Percentiles rank a stretch among this genome's conserved stretches.
phyloP scores from a whole-genome alignment of 2,113 vertebrate species.

The Agapornis roseicollis region DNA sequence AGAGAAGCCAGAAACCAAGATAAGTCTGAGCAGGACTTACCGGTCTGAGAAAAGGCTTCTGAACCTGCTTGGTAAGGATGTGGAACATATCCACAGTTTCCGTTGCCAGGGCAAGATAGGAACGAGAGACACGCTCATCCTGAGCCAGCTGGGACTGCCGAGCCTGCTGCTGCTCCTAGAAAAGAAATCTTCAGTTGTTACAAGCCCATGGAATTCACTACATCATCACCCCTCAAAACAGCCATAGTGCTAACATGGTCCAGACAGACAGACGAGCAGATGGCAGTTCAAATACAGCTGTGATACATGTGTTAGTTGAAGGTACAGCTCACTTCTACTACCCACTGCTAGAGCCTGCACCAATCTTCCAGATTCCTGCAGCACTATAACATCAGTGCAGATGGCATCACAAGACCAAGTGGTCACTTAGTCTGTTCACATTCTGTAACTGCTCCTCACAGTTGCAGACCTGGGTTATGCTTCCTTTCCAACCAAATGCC shows the following conservation, averaged over 20 bases:
- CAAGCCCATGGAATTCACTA: not conserved
- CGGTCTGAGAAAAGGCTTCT: conserved; percentile 98
- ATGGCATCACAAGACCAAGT: not conserved
- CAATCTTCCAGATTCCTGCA: not conserved
- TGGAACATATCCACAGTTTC: conserved; percentile 99
- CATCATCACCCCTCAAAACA: not conserved
- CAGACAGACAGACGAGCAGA: not conserved
- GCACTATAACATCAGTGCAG: not conserved
- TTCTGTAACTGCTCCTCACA: not conserved
- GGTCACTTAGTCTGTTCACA: not conserved
- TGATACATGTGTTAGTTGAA: not conserved
- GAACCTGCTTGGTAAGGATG: conserved; percentile 98
- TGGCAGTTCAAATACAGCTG: not conserved
- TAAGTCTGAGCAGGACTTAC: conserved; percentile 77
- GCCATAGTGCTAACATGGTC: not conserved
- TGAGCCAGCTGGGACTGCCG: conserved; percentile 96
- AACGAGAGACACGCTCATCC: conserved; percentile 95
- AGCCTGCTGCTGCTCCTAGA: conserved; percentile 95
- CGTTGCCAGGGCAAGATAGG: conserved; percentile 94
- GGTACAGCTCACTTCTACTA: not conserved
- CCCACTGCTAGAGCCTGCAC: not conserved
- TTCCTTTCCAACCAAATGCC: conserved; percentile 11
- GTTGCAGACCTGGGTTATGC: not conserved
- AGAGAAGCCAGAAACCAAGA: not conserved
- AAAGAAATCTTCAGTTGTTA: not conserved